Evolutionary conservation across 2,797 vertebrate genomes (phyloP), one percentile per base, ranked within the genome.

Genomic region (Lindbergichthys nudifrons): DNA sequence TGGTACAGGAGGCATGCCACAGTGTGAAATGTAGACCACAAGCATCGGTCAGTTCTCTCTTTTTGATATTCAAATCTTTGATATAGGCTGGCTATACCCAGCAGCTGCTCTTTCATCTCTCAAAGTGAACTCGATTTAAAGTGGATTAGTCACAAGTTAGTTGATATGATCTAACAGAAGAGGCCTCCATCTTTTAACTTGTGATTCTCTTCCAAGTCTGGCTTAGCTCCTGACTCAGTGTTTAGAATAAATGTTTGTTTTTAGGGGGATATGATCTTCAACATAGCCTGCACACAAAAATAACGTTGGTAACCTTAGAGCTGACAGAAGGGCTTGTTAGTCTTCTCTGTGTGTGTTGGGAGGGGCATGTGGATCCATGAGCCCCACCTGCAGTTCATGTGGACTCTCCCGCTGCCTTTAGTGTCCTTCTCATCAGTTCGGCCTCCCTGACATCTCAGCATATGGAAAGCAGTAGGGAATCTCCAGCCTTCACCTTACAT

Each of bases 321-420:
- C 42, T 75, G 73, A 79, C 85, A 86, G 77, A 82, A 66, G 78
- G 86, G 70, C 71, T 78, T 79, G 75, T 85, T 48, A 43, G 75
- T 77, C 84, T 65, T 78, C 77, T 82, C 51, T 81, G 76, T 75
- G 53, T 73, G 59, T 57, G 54, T 36, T 51, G 15, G 59, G 51
- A 70, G 75, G 70, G 73, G 36, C 73, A 63, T 83, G 81, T 65
- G 77, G 78, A 78, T 79, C 70, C 64, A 61, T 56, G 75, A 79
- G 73, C 64, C 10, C 73, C 72, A 65, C 71, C 57, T 80, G 72
- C 36, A 60, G 65, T 50, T 7, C 48, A 45, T 53, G 57, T 41
- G 21, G 43, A 48, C 59, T 26, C 5, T 50, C 77, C 61, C 45
- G 58, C 70, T 79, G 77, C 57, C 52, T 69, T 71, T 15, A 51